These are phyloP conservation scores for Bagarius yarrelli DNA, from an alignment of 2,113 vertebrate genomes.

Conservation along the genomic window DNA sequence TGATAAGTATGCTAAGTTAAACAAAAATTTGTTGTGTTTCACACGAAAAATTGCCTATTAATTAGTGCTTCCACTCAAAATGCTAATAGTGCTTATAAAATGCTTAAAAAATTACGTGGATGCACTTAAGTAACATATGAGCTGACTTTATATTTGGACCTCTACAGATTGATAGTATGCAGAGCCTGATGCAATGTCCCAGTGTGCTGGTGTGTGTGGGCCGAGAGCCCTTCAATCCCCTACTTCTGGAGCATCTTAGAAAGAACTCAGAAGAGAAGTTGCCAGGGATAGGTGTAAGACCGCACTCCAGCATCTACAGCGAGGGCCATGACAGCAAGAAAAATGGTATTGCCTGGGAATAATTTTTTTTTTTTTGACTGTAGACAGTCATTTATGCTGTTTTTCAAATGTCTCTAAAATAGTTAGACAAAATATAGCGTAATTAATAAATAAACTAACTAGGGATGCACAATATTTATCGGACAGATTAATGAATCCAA, in stretches of 20 bases:
- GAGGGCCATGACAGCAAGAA: slow-evolving; percentile 71
- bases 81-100: neutral
- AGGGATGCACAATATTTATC: too few relatives aligned
- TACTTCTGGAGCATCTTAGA: slow-evolving; percentile 66
- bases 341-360: slow-evolving; percentile 41
- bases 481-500: too few relatives aligned
- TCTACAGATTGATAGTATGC: slow-evolving; percentile 83
- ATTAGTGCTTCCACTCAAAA: neutral
- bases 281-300: slow-evolving; percentile 66
- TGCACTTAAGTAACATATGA: neutral
- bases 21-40: neutral
- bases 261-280: slow-evolving; percentile 72
- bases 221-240: slow-evolving; percentile 78
- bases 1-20: neutral
- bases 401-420: neutral
- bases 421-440: too few relatives aligned
- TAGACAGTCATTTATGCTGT: neutral
- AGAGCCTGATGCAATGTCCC: slow-evolving; percentile 78
- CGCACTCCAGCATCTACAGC: slow-evolving; percentile 57
- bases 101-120: neutral
- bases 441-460: too few relatives aligned
- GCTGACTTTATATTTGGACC: neutral
- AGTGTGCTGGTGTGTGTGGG: slow-evolving; percentile 81
- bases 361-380: neutral
- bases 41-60: neutral